These are phyloP conservation scores for Meandrusa payeni DNA, from an alignment of 2,888 invertebrate species.

Conservation along the genomic window DNA sequence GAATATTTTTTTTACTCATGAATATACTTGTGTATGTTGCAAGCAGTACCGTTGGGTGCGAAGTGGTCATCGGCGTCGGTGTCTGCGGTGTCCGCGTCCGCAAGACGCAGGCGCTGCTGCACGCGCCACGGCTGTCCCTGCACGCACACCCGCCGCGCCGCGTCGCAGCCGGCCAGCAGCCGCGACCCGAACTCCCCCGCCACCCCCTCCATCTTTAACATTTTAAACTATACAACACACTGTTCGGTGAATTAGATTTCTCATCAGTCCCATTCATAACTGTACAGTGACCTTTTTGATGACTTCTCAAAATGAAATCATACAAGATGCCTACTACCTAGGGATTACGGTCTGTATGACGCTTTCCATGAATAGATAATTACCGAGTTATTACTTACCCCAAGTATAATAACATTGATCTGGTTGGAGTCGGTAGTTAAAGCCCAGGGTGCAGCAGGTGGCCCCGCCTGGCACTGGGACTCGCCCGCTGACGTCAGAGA, in stretches of 20 bases:
- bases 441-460: slow-evolving; percentile 74
- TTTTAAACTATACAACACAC: not conserved
- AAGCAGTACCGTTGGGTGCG: slow-evolving; percentile 88
- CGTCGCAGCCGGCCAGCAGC: slow-evolving; percentile 91
- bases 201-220: slow-evolving; percentile 89
- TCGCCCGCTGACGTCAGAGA: slow-evolving; percentile 66
- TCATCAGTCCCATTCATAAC: too few relatives aligned
- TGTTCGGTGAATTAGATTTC: not conserved
- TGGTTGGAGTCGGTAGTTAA: slow-evolving; percentile 73
- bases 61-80: slow-evolving; percentile 91
- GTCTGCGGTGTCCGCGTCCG: slow-evolving; percentile 86
- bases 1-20: too few relatives aligned
- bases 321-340: too few relatives aligned
- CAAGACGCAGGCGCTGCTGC: slow-evolving; percentile 92
- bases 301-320: too few relatives aligned
- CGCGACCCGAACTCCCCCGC: slow-evolving; percentile 93
- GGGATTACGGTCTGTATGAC: too few relatives aligned
- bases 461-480: slow-evolving; percentile 65
- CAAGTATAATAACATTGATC: slow-evolving; percentile 86
- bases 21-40: too few relatives aligned
- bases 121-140: slow-evolving; percentile 79
- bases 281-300: too few relatives aligned
- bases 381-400: not conserved
- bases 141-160: slow-evolving; percentile 90
- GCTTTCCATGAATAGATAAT: too few relatives aligned